Evolutionary conservation across 1,140 invertebrate genomes (phyloP), one percentile per base, ranked within the genome.

Genomic region (Lasaia peninsularis): DNA sequence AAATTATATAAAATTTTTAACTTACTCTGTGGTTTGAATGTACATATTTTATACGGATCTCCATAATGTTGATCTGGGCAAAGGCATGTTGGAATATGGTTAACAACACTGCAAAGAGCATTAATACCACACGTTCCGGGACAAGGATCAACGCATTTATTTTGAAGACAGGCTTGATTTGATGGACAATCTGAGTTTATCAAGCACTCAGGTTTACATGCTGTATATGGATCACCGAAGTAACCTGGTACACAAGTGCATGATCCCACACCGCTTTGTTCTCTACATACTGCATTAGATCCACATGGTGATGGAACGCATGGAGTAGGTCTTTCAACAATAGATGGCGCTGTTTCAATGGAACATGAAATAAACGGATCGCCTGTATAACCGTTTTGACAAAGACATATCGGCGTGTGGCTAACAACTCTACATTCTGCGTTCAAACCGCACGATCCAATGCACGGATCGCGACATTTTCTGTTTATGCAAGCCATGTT

Each of bases 181-280:
- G 89, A 82, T 2, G 89, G 71, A 66, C 92, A 93, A 66, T 93
- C 92, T 4, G 90, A 90, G 69, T 91, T 92, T 40, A 91, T 71
- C 59, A 90, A 73, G 68, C 91, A 92, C 78, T 93, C 92, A 3
- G 92, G 93, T 31, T 90, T 89, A 68, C 92, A 93, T 21, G 75
- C 72, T 51, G 90, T 91, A 67, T 95, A 94, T 0, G 96, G 95
- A 84, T 96, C 95, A 28, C 96, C 96, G 66, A 94, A 92, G 71
- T 94, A 95, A 28, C 93, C 93, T 7, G 92, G 90, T 35, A 93
- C 65, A 74, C 95, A 96, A 52, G 92, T 92, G 73, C 95, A 96
- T 60, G 94, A 92, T 56, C 94, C 92, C 65, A 93, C 88, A 73
- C 88, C 86, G 24, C 90, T 89, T 61, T 88, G 81, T 60, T 92